phyloP scores from a whole-genome alignment of 2,888 invertebrate species.

The Falcaria lacertinaria region DNA sequence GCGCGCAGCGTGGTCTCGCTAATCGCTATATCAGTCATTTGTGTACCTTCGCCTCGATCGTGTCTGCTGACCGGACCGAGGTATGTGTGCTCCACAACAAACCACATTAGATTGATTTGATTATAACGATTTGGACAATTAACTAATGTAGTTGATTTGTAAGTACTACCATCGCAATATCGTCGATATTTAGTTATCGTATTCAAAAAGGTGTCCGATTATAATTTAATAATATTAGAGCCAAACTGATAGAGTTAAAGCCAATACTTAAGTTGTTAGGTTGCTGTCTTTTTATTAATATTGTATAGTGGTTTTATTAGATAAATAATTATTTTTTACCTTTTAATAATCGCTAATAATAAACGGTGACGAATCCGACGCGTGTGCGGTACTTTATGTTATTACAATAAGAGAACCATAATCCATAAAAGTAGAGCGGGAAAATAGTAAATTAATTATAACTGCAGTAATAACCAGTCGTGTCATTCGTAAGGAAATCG shows the following conservation, averaged over 20 bases:
- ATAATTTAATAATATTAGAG: neutral
- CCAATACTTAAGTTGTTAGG: too few relatives aligned
- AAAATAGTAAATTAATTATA: neutral
- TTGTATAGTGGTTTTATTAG: too few relatives aligned
- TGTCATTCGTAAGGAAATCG: slow-evolving; percentile 36
- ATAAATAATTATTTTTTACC: neutral
- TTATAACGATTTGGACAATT: slow-evolving; percentile 40
- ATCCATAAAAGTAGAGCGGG: neutral
- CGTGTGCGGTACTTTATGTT: neutral
- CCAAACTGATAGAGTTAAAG: neutral
- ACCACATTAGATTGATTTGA: slow-evolving; percentile 31
- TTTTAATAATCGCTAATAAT: neutral
- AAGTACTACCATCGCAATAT: slow-evolving; percentile 14
- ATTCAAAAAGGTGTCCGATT: slow-evolving; percentile 10
- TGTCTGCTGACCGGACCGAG: slow-evolving; percentile 33
- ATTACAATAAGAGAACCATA: neutral
- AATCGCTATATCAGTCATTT: slow-evolving; percentile 42
- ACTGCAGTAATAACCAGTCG: slow-evolving; percentile 10
- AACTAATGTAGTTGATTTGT: slow-evolving; percentile 18
- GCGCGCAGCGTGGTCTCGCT: slow-evolving; percentile 17
- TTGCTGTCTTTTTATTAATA: too few relatives aligned
- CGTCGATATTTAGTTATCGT: slow-evolving; percentile 23
- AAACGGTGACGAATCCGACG: neutral
- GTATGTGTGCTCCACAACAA: slow-evolving; percentile 41
- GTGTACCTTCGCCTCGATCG: slow-evolving; percentile 40